Evolutionary conservation across 2,113 vertebrate genomes (phyloP), one percentile per base, ranked within the genome.

Genomic region (Mustela nigripes): DNA sequence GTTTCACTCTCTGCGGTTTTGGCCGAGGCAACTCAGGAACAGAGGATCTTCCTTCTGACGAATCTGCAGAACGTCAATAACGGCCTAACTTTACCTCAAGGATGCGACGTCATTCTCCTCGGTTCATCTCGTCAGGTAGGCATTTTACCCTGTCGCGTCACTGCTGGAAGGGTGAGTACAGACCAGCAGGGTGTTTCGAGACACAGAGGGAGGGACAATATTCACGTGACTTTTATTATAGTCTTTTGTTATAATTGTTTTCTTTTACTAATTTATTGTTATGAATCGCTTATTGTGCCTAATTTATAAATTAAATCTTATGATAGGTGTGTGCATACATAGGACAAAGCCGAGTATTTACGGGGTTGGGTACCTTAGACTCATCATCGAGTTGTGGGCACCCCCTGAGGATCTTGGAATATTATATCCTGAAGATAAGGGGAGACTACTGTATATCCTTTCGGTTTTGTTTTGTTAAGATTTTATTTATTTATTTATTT

Each of bases 61-160:
- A 50, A 50, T 33, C 45, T 79, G 45, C 76, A 33, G 76, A 50
- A 53, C 16, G 45, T 79, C 48, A 53, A 33, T 11, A 11, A 16
- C 0, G 45, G 45, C 45, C 45, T 33, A 33, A 33, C 4, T 16
- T 33, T 53, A 79, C 45, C 4, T 79, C 48, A 3, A 31, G 50
- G 28, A 11, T 6, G 76, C 4, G 11, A 50, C 4, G 28, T 33
- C 4, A 19, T 5, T 33, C 76, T 33, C 74, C 4, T 78, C 45
- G 0, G 16, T 50, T 50, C 45, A 2, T 31, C 16, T 50, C 9
- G 1, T 33, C 45, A 0, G 4, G 1, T 5, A 19, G 74, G 8
- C 42, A 0, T 50, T 78, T 31, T 28, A 33, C 8, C 28, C 0
- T 11, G 9, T 79, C 28, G 2, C 16, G 0, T 79, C 76, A 19